Base-by-base conservation (phyloP, 2,888 invertebrate species). In the Incurvaria masculella region DNA sequence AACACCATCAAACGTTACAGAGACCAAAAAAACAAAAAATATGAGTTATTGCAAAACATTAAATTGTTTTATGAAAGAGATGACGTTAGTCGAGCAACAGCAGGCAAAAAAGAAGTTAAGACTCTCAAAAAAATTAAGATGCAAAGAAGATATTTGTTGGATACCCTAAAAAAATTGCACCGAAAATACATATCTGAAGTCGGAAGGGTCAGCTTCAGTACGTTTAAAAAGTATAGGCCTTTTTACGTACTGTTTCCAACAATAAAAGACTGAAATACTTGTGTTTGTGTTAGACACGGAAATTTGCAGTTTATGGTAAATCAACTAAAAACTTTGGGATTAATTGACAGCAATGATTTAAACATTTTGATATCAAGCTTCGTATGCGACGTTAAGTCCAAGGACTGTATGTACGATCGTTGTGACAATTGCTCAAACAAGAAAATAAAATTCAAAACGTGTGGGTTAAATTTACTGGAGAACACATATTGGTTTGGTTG, bases 171-270 rank as follows among this genome's bases (percentile, higher is more conserved):
- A 45, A 52, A 51, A 49, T 51, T 57, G 33, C 49, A 55, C 48
- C 49, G 46, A 44, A 56, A 55, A 49, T 57, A 52, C 47, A 52
- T 42, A 44, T 21, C 14, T 19, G 54, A 54, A 46, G 54, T 52
- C 17, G 54, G 54, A 44, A 52, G 49, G 50, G 47, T 45, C 39
- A 53, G 52, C 23, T 51, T 50, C 39, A 21, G 48, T 33, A 53
- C 52, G 38, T 56, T 57, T 49, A 51, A 48, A 50, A 49, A 50
- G 21, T 53, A 51, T 45, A 53, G 53, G 45, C 55, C 56, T 16
- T 56, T 56, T 44, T 56, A 53, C 48, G 52, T 57, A 21, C 33
- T 56, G 44, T 40, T 40, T 40, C 55, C 56, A 41, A 55, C 49
- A 51, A 39, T 53, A 33, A 39, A 33, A 44, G 49, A 52, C 8